Base-by-base conservation (phyloP, 2,888 invertebrate species). In the Synanthedon tipuliformis region DNA sequence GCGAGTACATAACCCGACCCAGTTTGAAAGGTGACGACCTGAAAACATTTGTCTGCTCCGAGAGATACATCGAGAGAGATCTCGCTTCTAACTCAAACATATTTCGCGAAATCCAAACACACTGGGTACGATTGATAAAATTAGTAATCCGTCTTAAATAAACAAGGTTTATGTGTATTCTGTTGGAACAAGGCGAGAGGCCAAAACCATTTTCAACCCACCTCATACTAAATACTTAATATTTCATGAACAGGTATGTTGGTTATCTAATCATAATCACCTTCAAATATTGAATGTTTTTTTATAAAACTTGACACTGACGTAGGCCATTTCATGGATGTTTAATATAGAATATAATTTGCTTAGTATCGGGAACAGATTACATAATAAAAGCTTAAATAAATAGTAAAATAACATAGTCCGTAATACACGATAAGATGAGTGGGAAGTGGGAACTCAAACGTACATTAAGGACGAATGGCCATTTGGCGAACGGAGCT, bases 11-110 rank as follows among this genome's bases (percentile, higher is more conserved):
- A 13, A 45, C 45, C 45, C 55, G 60, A 60, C 64, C 66, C 61
- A 64, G 66, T 64, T 65, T 64, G 60, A 64, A 64, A 65, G 53
- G 64, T 65, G 61, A 64, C 64, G 60, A 64, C 57, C 64, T 64
- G 61, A 64, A 64, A 62, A 57, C 54, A 59, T 59, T 53, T 57
- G 57, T 56, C 57, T 59, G 45, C n/a, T 13, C n/a, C 45, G 45
- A 45, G 45, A 45, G 45, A 45, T 45, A 45, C 45, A 13, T 45
- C 45, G 45, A 45, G 45, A 45, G 10, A 45, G 11, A 13, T 45
- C 45, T 45, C 45, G 45, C 15, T 45, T 45, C 45, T 45, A 45
- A 45, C 45, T 45, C 15, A 45, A 45, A 45, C 45, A 45, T 45
- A 13, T 13, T 13, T 45, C 15, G 15, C 45, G 15, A 45, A 45